Evolutionary conservation across 92 coral and sea anemone genomes (phyloP).

Genomic region (Pocillopora grandis): DNA sequence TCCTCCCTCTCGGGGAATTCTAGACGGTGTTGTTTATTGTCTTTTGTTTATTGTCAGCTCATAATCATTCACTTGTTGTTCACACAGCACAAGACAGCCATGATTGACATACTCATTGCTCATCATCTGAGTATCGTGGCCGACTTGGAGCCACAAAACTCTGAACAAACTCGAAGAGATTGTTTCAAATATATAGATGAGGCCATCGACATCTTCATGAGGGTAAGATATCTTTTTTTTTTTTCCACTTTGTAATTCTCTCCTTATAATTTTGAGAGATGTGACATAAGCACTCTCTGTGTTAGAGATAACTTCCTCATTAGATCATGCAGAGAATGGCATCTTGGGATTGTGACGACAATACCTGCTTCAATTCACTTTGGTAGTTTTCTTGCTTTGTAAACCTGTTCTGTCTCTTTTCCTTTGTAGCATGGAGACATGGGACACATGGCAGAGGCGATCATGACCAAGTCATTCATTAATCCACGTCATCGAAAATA

Average conservation of each 20-base stretch:
- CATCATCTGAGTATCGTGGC: slow-evolving; percentile 96
- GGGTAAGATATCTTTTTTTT: slow-evolving; percentile 42
- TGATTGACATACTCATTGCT: slow-evolving; percentile 80
- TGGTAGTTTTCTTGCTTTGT: too few relatives aligned
- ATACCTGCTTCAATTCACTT: too few relatives aligned
- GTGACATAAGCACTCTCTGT: too few relatives aligned
- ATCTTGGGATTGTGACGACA: too few relatives aligned
- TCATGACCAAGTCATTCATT: slow-evolving; percentile 96
- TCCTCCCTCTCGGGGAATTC: too few relatives aligned
- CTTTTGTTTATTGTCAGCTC: too few relatives aligned
- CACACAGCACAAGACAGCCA: slow-evolving; percentile 78
- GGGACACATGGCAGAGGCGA: slow-evolving; percentile 97
- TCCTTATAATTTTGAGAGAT: too few relatives aligned
- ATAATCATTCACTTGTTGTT: neutral
- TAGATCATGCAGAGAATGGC: too few relatives aligned
- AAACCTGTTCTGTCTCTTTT: neutral
- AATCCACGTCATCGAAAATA: slow-evolving; percentile 77
- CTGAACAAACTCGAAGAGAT: slow-evolving; percentile 62
- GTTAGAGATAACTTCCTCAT: too few relatives aligned
- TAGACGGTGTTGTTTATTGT: too few relatives aligned
- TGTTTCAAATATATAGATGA: slow-evolving; percentile 77
- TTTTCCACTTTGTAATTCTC: neutral
- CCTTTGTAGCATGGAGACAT: slow-evolving; percentile 77
- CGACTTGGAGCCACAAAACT: slow-evolving; percentile 61
- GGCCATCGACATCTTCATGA: slow-evolving; percentile 88